Base-by-base conservation (phyloP, 1,140 invertebrate species). In the Drosophila sechellia region DNA sequence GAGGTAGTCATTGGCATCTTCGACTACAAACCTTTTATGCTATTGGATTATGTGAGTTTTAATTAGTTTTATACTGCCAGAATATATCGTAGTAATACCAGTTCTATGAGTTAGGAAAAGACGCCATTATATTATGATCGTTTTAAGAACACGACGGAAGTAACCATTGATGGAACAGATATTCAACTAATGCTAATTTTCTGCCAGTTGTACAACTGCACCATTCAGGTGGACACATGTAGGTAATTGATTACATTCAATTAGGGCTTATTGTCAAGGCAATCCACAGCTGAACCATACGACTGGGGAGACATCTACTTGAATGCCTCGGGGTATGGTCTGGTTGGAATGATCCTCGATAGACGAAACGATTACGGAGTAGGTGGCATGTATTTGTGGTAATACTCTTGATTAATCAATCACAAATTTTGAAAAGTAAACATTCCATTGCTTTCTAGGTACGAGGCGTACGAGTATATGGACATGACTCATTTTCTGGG, bases 1-100 rank as follows among this genome's bases (percentile, higher is more conserved):
- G 90, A 91, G 64, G 60, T 91, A 12, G 64, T 87, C 12, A 50
- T 85, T 10, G 86, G 71, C 1, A 40, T 84, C 5, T 91, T 91
- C 2, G 72, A 91, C 60, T 91, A 91, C 42, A 76, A 86, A 8
- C 90, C 90, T 5, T 91, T 89, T 40, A 81, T 91, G 77, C 17
- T 85, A 11, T 2, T 91, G 1, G 68, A 87, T 37, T 77, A 75
- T 68, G 83, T 91, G 46, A 37, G 83, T 63, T 2, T 5, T 4
- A 8, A 15, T 40, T 25, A n/a, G 0, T 31, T 12, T 0, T 20
- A 35, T 40, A 60, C 1, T 1, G 11, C 5, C 0, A 12, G 0
- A 13, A 13, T 1, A 12, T 39, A 13, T 45, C 34, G 20, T 10
- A 20, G n/a, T n/a, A 37, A 20, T 25, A 13, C 0, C 48, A 0